Percentiles rank a stretch among this genome's conserved stretches.
Conservation (phyloP, 2,113 vertebrate genomes). For the Gymnocephalus cernua region DNA sequence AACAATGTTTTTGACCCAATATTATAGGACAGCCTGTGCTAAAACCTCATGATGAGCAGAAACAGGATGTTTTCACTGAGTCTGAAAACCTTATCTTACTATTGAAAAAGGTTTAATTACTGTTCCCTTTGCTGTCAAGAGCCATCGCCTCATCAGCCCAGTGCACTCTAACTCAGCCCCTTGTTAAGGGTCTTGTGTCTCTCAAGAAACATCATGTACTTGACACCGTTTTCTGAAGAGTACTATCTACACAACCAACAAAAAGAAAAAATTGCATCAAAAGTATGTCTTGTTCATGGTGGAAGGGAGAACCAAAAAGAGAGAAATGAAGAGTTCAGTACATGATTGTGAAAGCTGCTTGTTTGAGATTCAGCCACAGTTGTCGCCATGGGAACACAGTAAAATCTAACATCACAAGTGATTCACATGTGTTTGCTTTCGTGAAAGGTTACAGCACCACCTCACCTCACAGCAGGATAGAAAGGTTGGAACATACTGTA, state of each 20-base stretch:
- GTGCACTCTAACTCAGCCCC: conserved; percentile 36
- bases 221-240: conserved; percentile 52
- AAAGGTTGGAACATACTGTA: background rate
- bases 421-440: conserved; percentile 18
- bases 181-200: conserved; percentile 33
- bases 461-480: conserved; percentile 16
- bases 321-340: background rate
- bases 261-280: background rate
- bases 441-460: conserved; percentile 39
- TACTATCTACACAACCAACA: background rate
- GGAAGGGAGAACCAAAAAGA: background rate
- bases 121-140: conserved; percentile 49
- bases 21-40: background rate
- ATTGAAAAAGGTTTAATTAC: conserved; percentile 42
- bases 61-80: conserved; percentile 1
- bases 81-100: conserved; percentile 13
- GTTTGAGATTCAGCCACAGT: conserved; percentile 13
- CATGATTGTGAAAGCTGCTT: background rate
- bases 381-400: conserved; percentile 6
- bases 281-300: conserved; percentile 3
- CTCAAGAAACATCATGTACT: conserved; percentile 49
- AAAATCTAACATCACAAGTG: conserved; percentile 8
- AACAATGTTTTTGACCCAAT: conserved; percentile 1
- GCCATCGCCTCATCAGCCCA: conserved; percentile 38
- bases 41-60: conserved; percentile 1